A percentile compares a stretch with the other conserved stretches of the same genome.
phyloP scores from a whole-genome alignment of 2,888 invertebrate species.

The Nemapogon koenigi region DNA sequence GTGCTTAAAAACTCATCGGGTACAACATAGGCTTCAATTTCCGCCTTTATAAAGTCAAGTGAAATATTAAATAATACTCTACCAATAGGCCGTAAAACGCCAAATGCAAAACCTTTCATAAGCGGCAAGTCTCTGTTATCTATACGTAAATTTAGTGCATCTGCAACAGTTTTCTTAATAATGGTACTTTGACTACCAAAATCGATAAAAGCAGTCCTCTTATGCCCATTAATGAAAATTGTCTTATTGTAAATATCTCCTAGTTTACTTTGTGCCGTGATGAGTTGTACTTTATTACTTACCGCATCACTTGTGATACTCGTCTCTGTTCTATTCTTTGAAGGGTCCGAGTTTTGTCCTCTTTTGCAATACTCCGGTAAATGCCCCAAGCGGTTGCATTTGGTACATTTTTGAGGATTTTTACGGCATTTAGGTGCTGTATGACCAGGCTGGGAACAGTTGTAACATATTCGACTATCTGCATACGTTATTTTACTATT shows the following conservation, averaged over 20 bases:
- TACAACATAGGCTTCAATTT: constrained; percentile 6
- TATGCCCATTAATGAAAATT: no score
- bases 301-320: no score
- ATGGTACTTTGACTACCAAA: not conserved
- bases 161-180: not conserved
- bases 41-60: not conserved
- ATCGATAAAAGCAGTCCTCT: no score
- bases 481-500: not conserved
- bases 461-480: not conserved
- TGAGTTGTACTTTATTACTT: no score
- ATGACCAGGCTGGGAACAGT: not conserved
- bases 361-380: not conserved
- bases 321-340: no score
- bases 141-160: not conserved
- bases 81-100: constrained; percentile 2
- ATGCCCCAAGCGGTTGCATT: not conserved
- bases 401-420: not conserved
- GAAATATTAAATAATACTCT: not conserved
- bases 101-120: constrained; percentile 5
- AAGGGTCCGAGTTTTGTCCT: not conserved
- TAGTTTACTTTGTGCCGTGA: no score
- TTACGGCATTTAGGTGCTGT: not conserved
- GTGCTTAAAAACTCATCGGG: constrained; percentile 2
- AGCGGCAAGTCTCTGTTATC: not conserved
- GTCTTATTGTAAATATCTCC: no score